Percentiles rank a stretch among this genome's conserved stretches.
These are phyloP conservation scores for Himalopsyche tibetana DNA, from an alignment of 2,888 invertebrate genomes.

Conservation along the genomic window DNA sequence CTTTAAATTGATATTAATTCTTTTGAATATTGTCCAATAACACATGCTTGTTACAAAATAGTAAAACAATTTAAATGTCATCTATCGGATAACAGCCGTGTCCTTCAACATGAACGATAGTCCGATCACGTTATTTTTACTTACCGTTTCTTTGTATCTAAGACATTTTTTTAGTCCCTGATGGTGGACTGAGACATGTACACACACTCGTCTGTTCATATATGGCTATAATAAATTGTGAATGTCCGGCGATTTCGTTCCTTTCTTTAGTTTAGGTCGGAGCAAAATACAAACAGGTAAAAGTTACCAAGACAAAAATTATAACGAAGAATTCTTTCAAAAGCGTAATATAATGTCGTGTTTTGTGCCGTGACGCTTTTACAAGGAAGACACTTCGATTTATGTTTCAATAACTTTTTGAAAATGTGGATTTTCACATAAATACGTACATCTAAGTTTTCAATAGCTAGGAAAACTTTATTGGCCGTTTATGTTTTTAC, in stretches of 20 bases:
- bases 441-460: background rate
- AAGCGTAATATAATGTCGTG: background rate
- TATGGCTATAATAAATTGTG: background rate
- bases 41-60: too few species aligned
- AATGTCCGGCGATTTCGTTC: background rate
- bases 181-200: too few species aligned
- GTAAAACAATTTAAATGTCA: too few species aligned
- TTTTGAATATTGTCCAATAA: too few species aligned
- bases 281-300: background rate
- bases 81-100: too few species aligned
- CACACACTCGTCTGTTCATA: background rate
- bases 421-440: background rate
- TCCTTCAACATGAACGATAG: too few species aligned
- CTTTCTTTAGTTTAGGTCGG: background rate
- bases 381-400: background rate
- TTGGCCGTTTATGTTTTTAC: background rate
- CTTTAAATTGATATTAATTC: too few species aligned
- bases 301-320: background rate
- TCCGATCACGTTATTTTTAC: too few species aligned
- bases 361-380: background rate
- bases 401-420: slow-evolving; percentile 19
- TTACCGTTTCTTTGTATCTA: too few species aligned
- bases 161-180: too few species aligned
- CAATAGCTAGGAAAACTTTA: background rate
- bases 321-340: slow-evolving; percentile 4